Evolutionary conservation across 2,113 vertebrate genomes (phyloP), one percentile per base, ranked within the genome.

Genomic region (Muntiacus reevesi): DNA sequence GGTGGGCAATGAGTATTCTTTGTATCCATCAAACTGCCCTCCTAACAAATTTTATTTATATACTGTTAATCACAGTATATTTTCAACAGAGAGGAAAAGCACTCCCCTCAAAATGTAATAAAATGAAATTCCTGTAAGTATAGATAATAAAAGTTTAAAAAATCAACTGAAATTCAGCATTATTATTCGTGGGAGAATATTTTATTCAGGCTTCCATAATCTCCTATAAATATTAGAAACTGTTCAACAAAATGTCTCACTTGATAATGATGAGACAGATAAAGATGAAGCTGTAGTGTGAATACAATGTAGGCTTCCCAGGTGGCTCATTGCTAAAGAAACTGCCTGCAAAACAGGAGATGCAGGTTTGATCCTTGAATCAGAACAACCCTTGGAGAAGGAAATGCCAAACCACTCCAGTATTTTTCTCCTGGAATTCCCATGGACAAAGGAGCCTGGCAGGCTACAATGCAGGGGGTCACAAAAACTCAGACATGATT

Each of bases 401-500:
- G 33, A 67, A 67, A 67, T 67, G 62, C 16, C 62, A 19, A n/a
- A 1, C 33, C 33, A 5, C 62, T 67, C 7, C 33, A 67, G 2
- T 10, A n/a, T n/a, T 67, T 67, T n/a, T 67, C 33, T 33, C 33
- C 8, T 1, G 62, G 7, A 19, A 19, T 10, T 67, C 62, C 62
- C 33, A n/a, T n/a, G 62, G 62, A 67, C 33, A 67, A 33, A n/a
- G 33, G 16, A n/a, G 33, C 62, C 62, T 67, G 33, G 33, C 16
- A n/a, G 62, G 33, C 33, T 67, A n/a, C 62, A 67, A 4, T 10
- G 7, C 7, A 19, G 8, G 62, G 62, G 7, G 33, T n/a, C 62
- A n/a, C 62, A 67, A 67, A n/a, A n/a, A 19, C 16, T 19, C 16
- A 0, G 33, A 67, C 62, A 67, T 0, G 5, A n/a, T 67, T n/a